Conservation (phyloP, 2,113 vertebrate species). For the Parus major region DNA sequence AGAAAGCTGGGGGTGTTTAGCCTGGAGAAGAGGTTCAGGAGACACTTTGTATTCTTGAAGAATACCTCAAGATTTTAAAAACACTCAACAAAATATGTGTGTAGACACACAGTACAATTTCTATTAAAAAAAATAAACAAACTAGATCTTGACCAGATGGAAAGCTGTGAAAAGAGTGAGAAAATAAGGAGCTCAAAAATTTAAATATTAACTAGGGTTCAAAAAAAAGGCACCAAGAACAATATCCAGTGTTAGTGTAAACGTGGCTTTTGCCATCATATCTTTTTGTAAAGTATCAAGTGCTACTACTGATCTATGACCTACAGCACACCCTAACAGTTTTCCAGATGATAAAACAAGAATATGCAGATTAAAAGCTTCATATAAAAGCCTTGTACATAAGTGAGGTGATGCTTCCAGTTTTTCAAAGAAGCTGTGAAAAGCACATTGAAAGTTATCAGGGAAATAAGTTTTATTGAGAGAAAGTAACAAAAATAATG, state of each 20-base stretch:
- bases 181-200: neutral
- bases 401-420: neutral
- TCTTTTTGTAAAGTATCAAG: neutral
- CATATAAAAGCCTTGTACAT: neutral
- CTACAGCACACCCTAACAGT: neutral
- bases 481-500: neutral
- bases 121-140: neutral
- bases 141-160: neutral
- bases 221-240: neutral
- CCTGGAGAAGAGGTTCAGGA: neutral
- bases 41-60: neutral
- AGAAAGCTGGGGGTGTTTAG: neutral
- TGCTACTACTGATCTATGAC: neutral
- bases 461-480: neutral
- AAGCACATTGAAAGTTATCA: neutral
- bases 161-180: neutral
- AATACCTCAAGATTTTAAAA: neutral
- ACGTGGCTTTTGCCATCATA: neutral
- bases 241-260: neutral
- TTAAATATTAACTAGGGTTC: neutral
- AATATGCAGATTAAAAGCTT: neutral
- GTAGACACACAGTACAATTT: neutral
- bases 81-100: rapidly evolving
- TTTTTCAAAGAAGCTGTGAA: neutral
- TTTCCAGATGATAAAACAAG: neutral